Evolutionary conservation across 23 tunicate species (phyloP).

Genomic region (Diplosoma virens): DNA sequence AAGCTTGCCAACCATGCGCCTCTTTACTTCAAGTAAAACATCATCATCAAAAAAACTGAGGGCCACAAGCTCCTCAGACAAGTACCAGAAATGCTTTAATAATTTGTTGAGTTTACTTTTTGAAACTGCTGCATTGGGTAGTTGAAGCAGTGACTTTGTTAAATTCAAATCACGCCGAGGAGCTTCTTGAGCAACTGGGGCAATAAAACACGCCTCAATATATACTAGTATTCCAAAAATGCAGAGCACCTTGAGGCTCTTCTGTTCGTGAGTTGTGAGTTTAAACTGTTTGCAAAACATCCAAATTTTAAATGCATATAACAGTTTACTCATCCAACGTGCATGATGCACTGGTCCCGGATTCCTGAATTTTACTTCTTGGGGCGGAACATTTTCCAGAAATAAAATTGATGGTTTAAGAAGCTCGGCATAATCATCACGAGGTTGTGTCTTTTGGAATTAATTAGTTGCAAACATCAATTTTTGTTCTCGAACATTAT

Average conservation of each 20-base stretch:
- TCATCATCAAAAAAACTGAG: background rate
- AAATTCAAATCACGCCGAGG: no score
- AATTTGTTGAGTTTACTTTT: no score
- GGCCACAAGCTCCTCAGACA: background rate
- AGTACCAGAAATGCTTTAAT: no score
- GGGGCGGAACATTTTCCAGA: background rate
- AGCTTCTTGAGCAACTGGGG: no score
- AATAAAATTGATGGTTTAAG: constrained; percentile 7
- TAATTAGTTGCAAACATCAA: constrained; percentile 9
- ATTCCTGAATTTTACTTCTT: constrained; percentile 5
- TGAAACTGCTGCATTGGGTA: no score
- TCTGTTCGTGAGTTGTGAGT: constrained; percentile 5
- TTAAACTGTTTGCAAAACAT: constrained; percentile 15
- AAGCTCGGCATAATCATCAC: constrained; percentile 8
- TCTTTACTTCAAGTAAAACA: background rate
- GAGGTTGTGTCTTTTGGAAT: no score
- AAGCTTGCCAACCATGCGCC: background rate
- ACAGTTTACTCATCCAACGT: constrained; percentile 11
- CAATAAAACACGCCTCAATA: constrained; percentile 16
- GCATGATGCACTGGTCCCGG: constrained; percentile 26
- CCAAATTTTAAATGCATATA: constrained; percentile 11
- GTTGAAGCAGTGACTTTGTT: no score
- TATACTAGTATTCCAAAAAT: constrained; percentile 11
- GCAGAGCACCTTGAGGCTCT: background rate
- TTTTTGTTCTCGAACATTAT: constrained; percentile 6